Evolutionary conservation across 2,113 vertebrate genomes (phyloP).

Genomic region (Stigmatopora nigra): DNA sequence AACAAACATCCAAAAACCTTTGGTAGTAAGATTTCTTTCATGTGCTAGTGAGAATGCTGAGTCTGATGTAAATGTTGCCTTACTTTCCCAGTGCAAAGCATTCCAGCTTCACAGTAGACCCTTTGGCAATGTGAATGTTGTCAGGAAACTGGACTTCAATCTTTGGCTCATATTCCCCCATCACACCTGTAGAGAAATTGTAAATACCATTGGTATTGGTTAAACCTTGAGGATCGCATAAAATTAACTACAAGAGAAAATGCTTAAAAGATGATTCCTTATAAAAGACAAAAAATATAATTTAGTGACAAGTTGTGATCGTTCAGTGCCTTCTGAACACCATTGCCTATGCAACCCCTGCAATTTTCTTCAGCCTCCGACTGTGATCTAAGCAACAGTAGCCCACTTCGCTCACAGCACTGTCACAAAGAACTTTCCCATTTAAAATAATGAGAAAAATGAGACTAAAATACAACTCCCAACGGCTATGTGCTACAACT

Average conservation of each 20-base stretch:
- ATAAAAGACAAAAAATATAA: neutral
- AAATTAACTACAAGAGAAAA: neutral
- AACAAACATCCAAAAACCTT: neutral
- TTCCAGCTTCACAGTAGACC: slow-evolving; percentile 86
- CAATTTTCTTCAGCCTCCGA: slow-evolving; percentile 25
- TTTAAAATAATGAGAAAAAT: slow-evolving; percentile 28
- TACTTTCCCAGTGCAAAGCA: slow-evolving; percentile 98
- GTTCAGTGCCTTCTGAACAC: slow-evolving; percentile 17
- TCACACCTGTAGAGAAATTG: slow-evolving; percentile 77
- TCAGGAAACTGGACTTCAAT: slow-evolving; percentile 98
- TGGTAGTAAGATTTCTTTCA: slow-evolving; percentile 15
- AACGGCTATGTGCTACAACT: slow-evolving; percentile 16
- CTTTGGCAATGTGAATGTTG: slow-evolving; percentile 82
- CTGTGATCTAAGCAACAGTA: slow-evolving; percentile 19
- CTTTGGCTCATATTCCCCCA: slow-evolving; percentile 99
- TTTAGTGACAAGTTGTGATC: neutral
- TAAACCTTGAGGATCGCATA: neutral
- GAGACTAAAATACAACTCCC: slow-evolving; percentile 18
- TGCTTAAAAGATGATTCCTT: neutral
- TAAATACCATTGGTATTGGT: slow-evolving; percentile 12
- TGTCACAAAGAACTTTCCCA: slow-evolving; percentile 15
- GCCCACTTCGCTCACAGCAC: slow-evolving; percentile 10
- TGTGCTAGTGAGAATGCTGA: slow-evolving; percentile 9
- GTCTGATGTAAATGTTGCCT: slow-evolving; percentile 54
- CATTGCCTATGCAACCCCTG: slow-evolving; percentile 3